These are phyloP conservation scores for Berghia stephanieae DNA, from an alignment of 1,140 invertebrate genomes.

Conservation along the genomic window DNA sequence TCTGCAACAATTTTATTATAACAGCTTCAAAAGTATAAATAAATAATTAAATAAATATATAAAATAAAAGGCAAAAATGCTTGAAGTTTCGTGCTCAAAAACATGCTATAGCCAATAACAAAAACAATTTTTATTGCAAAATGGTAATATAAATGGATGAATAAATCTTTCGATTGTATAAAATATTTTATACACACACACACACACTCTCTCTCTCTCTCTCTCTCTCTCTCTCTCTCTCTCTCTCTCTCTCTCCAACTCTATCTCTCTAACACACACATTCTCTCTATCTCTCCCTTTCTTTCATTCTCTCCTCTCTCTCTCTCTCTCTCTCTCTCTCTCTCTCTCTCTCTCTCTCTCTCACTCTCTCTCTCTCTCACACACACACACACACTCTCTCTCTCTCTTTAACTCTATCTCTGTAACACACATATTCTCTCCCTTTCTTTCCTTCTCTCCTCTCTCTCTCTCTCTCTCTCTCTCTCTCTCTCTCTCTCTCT, in stretches of 20 bases:
- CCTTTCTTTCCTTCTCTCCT: neutral
- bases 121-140: too few relatives aligned
- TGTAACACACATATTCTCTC: neutral
- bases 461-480: conserved; percentile 27
- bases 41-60: too few relatives aligned
- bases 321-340: neutral
- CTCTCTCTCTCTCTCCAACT: conserved; percentile 26
- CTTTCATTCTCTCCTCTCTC: neutral
- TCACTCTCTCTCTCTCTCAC: conserved; percentile 24
- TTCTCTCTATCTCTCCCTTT: neutral
- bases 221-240: conserved; percentile 23
- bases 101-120: too few relatives aligned
- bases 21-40: too few relatives aligned
- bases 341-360: conserved; percentile 13
- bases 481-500: neutral
- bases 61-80: too few relatives aligned
- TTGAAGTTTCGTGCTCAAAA: too few relatives aligned
- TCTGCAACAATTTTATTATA: too few relatives aligned
- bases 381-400: conserved; percentile 26
- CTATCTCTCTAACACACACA: conserved; percentile 8
- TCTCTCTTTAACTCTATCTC: conserved; percentile 8
- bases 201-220: conserved; percentile 11
- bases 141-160: too few relatives aligned
- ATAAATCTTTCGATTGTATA: too few relatives aligned
- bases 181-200: too few relatives aligned